Percentiles rank a stretch among this genome's conserved stretches.
phyloP scores from a whole-genome alignment of 2,888 invertebrate species.

The Metopia argyrocephala region DNA sequence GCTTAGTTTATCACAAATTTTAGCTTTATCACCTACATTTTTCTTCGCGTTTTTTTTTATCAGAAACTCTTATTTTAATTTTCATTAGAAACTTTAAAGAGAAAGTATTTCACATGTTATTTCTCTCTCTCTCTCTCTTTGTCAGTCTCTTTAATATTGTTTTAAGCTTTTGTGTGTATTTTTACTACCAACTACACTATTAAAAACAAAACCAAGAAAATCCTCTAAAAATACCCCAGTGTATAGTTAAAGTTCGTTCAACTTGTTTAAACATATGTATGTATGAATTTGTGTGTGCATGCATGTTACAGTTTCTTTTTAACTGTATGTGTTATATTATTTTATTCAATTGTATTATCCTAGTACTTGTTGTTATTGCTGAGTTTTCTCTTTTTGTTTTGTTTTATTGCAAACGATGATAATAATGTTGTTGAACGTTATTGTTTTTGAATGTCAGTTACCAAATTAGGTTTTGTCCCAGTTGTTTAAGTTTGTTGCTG shows the following conservation, averaged over 20 bases:
- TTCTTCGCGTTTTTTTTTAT: too few species aligned
- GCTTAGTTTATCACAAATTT: background rate
- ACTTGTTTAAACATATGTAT: conserved; percentile 32
- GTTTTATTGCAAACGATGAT: background rate
- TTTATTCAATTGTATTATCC: conserved; percentile 12
- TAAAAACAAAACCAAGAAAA: background rate
- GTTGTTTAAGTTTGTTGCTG: conserved; percentile 53
- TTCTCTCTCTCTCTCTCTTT: background rate
- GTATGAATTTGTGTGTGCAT: background rate
- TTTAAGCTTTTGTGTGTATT: background rate
- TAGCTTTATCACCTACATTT: background rate
- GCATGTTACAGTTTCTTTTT: background rate
- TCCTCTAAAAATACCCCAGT: conserved; percentile 34
- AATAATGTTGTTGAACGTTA: conserved; percentile 1
- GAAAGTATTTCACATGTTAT: too few species aligned
- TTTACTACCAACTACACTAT: conserved; percentile 29
- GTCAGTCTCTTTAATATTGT: background rate
- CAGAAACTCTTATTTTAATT: background rate
- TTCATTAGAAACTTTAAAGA: background rate
- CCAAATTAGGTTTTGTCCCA: conserved; percentile 59
- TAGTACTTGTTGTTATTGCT: background rate
- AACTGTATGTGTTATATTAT: background rate
- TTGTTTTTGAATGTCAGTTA: conserved; percentile 59
- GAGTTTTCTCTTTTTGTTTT: background rate
- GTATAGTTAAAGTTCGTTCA: conserved; percentile 61